Evolutionary conservation across 2,888 invertebrate species (phyloP), one percentile per base, ranked within the genome.

Genomic region (Melanostoma mellinum): DNA sequence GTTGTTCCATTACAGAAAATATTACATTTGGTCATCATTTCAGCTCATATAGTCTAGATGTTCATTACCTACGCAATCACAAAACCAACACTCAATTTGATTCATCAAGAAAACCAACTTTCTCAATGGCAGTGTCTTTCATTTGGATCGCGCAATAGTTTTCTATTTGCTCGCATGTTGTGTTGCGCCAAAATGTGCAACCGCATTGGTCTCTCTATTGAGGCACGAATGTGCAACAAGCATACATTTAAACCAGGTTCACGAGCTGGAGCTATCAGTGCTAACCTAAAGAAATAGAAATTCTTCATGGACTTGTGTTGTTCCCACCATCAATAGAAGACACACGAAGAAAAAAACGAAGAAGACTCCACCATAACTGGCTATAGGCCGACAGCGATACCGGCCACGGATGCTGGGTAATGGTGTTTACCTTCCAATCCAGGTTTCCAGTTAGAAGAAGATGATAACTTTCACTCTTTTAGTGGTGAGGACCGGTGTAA

Each of bases 381-480:
- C 46, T 40, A 35, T 44, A n/a, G 46, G 50, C 46, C 58, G 20
- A 36, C 42, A 42, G 38, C 8, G 35, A 58, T 8, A 38, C 32
- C 67, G 36, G 30, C 67, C 2, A 50, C 35, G 46, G 69, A 58
- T 67, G 71, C 42, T 67, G 44, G 50, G 44, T 56, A 63, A 68
- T 60, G 44, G 30, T 69, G 63, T 52, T 52, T 80, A 63, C 40
- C 76, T 67, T 38, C 32, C 4, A 35, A 71, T 67, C 55, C 44
- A 63, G 32, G 65, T 65, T 61, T 58, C 20, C 20, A 38, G 40
- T 68, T 53, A 67, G 42, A 67, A 56, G 61, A 61, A 73, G 73
- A 69, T 56, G 73, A 65, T 50, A 67, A 78, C 78, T 82, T 82
- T 82, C 82, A 82, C 78, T 82, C 72, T 74, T 67, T n/a, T 42